Conservation (phyloP, 2,888 invertebrate genomes). For the Oxycera nigricornis region DNA sequence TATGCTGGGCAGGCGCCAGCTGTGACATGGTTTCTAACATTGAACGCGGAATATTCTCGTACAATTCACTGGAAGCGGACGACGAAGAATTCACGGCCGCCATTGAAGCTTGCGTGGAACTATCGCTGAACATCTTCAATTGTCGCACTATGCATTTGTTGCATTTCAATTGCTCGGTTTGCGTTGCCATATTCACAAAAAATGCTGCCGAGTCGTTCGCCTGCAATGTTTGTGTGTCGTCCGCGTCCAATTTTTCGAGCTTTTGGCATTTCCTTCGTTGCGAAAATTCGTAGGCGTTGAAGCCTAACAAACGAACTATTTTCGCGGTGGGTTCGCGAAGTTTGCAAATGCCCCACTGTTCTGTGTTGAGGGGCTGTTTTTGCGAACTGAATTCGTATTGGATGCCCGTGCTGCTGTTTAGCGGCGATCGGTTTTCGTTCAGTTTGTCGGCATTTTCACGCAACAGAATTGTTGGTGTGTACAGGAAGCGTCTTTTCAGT, state of each 20-base stretch:
- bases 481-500: slow-evolving; percentile 34
- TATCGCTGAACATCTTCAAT: slow-evolving; percentile 29
- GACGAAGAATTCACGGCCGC: not conserved
- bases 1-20: slow-evolving; percentile 42
- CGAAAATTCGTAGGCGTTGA: slow-evolving; percentile 23
- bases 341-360: slow-evolving; percentile 38
- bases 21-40: slow-evolving; percentile 19
- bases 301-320: slow-evolving; percentile 35
- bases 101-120: slow-evolving; percentile 9
- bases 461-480: slow-evolving; percentile 34
- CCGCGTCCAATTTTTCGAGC: not conserved
- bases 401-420: slow-evolving; percentile 26
- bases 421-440: slow-evolving; percentile 39
- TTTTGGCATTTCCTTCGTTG: slow-evolving; percentile 14
- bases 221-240: not conserved
- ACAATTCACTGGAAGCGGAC: not conserved
- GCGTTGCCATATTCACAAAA: slow-evolving; percentile 30
- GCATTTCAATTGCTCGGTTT: slow-evolving; percentile 34
- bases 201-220: slow-evolving; percentile 1
- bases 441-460: not conserved
- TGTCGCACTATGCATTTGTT: slow-evolving; percentile 36
- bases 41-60: slow-evolving; percentile 15
- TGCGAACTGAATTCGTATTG: slow-evolving; percentile 40
- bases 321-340: slow-evolving; percentile 27
- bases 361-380: slow-evolving; percentile 13